Percentiles rank a stretch among this genome's conserved stretches.
Conservation (phyloP, 2,888 invertebrate genomes). For the Zootermopsis nevadensis region DNA sequence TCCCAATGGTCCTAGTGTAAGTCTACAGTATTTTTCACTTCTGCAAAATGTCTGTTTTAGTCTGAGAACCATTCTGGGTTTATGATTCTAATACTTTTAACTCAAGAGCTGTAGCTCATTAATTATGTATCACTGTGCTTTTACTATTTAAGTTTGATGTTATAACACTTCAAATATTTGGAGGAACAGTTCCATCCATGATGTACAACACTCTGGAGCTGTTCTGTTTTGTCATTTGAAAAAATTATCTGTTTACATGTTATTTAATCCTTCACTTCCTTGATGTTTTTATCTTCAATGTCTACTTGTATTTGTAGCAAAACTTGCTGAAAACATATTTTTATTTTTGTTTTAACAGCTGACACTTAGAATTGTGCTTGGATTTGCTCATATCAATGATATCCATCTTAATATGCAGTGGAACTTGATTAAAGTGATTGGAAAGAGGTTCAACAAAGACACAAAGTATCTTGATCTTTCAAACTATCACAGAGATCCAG, state of each 20-base stretch:
- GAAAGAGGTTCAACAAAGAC: conserved; percentile 35
- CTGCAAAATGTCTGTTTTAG: not conserved
- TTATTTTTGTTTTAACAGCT: conserved; percentile 26
- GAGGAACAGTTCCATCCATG: no score
- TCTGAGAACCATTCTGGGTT: no score
- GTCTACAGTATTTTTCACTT: not conserved
- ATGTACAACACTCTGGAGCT: no score
- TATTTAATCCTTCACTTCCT: no score
- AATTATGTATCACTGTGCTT: no score
- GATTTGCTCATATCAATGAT: conserved; percentile 27
- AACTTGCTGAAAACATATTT: not conserved
- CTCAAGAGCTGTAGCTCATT: no score
- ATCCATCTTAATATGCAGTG: conserved; percentile 30
- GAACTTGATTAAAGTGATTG: conserved; percentile 6
- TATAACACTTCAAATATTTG: no score
- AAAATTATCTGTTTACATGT: no score
- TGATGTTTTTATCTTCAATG: no score
- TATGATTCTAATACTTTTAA: no score
- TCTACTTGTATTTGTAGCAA: not conserved
- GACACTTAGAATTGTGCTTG: conserved; percentile 24
- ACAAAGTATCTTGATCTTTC: conserved; percentile 24
- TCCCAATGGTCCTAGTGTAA: conserved; percentile 17
- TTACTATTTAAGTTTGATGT: no score
- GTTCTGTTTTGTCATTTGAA: no score
- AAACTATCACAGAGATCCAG: conserved; percentile 44